Base-by-base conservation (phyloP, 1,140 invertebrate species). In the Hesperophylax magnus region DNA sequence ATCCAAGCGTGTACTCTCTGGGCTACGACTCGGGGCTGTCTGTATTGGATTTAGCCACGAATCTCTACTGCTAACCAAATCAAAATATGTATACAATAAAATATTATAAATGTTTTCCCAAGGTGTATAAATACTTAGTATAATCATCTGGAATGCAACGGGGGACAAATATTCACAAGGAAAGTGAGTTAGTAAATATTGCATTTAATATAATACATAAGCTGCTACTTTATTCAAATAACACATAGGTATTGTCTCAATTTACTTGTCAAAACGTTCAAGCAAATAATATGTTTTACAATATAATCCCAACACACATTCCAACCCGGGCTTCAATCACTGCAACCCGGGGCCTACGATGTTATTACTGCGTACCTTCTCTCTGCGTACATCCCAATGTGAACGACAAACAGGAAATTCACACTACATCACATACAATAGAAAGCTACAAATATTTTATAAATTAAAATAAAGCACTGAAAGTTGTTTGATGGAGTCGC, bases 91-190 rank as follows among this genome's bases (percentile, higher is more conserved):
- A 39, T 78, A 78, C 34, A 69, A 75, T 60, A 74, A 54, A 74
- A 74, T 74, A 80, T 24, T 56, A 74, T 75, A 75, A 61, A 74
- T 9, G 52, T 71, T 20, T 31, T 61, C 18, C 58, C 52, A 47
- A 63, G 71, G 53, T 54, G 34, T 75, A 80, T 65, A 65, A 65
- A 79, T 81, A 75, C 77, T 71, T 82, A 82, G 75, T 56, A 76
- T 77, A 80, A 81, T 81, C 76, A 81, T 81, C 76, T 84, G 83
- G 83, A 84, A 84, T 84, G 83, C 83, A 81, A 84, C 75, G 58
- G 80, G 78, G 80, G 78, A 61, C 74, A 80, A 61, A 58, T 84
- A 82, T 84, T 79, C 83, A 84, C 78, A 84, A 75, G 80, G 82
- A 83, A 47, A 72, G 72, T 76, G 72, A 77, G 34, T 71, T 71